phyloP scores from a whole-genome alignment of 2,797 vertebrate species.

The Liasis olivaceus region DNA sequence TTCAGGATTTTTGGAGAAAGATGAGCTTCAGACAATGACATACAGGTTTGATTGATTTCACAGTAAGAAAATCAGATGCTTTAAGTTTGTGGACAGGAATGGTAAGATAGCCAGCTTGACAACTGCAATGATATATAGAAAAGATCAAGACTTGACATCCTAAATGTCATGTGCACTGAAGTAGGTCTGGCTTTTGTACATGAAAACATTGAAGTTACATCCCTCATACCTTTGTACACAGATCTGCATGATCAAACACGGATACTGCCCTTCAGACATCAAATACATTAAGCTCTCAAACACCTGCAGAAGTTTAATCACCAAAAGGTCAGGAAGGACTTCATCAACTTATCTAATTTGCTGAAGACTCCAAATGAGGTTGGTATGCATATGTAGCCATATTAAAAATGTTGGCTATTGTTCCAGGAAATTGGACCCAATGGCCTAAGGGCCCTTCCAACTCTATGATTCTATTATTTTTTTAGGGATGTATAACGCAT shows the following conservation, averaged over 20 bases:
- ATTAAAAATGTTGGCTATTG: not conserved
- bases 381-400: not conserved
- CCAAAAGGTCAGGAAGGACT: not conserved
- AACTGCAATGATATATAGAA: not conserved
- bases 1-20: conserved; percentile 16
- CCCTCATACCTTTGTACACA: not conserved
- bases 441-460: not conserved
- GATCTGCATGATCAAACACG: not conserved
- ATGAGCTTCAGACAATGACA: conserved; percentile 12
- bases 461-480: not conserved
- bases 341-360: not conserved
- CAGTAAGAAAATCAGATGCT: conserved; percentile 3
- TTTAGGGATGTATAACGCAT: not conserved
- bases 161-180: not conserved
- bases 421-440: not conserved
- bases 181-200: not conserved
- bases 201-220: not conserved
- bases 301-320: not conserved
- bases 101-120: not conserved
- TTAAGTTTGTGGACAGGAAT: not conserved
- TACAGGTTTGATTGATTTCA: not conserved
- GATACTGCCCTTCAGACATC: not conserved
- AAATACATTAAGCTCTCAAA: not conserved
- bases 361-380: not conserved
- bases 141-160: not conserved